Base-by-base conservation (phyloP, 2,888 invertebrate genomes). In the Crossocerus cetratus region DNA sequence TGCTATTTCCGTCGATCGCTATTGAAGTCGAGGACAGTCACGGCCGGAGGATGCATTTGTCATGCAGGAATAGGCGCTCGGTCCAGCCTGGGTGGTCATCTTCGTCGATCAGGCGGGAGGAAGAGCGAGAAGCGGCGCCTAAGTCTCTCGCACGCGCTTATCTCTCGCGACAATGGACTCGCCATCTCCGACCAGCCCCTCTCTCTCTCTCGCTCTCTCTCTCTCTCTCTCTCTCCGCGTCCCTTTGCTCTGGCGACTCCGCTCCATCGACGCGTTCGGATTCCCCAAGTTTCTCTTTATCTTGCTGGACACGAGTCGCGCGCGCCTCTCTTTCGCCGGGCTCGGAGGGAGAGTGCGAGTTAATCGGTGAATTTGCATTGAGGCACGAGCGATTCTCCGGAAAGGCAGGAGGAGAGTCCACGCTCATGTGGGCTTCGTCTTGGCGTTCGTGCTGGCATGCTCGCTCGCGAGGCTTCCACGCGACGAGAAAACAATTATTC, bases 71-170 rank as follows among this genome's bases (percentile, higher is more conserved):
- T 87, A 84, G 83, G 73, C 75, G 67, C 71, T 74, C 77, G 82
- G 80, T 84, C 81, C 66, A 78, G 70, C 83, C 76, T 85, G 88
- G 86, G 87, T 88, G 87, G 88, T 84, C 88, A 84, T 85, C 85
- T 84, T 83, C 82, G 80, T 80, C 64, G 63, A 58, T 61, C 55
- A 43, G 67, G 62, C 42, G 20, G 54, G 57, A 16, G 45, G 66
- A 76, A 77, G 81, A 80, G 73, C 76, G 79, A 65, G 69, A 65
- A 65, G 32, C 5, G 32, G 63, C 73, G 79, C 73, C 72, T 74
- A 80, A 82, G 84, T 78, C 81, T 84, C 83, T 73, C 65, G 58
- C 76, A 79, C 77, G 66, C 72, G 75, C 87, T 88, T 88, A 88
- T 88, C 87, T 87, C 63, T 72, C 72, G 78, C 81, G 83, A 88